Evolutionary conservation across 23 tunicate genomes (phyloP).

Genomic region (Halocynthia roretzi): DNA sequence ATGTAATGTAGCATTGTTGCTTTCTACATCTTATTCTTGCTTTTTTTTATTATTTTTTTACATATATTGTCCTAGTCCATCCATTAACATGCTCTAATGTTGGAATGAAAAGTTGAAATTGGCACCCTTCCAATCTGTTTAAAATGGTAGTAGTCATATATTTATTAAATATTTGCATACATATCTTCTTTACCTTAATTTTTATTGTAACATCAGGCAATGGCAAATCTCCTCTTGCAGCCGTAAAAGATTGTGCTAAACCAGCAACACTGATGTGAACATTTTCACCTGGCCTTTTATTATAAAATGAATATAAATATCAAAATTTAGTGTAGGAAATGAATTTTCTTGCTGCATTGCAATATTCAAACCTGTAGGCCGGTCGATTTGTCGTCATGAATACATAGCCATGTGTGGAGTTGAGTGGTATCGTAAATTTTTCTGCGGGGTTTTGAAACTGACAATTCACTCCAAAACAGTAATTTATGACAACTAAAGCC

Average conservation of each 20-base stretch:
- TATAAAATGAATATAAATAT: neutral
- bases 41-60: too few species aligned
- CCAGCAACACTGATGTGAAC: neutral
- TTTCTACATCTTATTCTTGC: too few species aligned
- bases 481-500: neutral
- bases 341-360: neutral
- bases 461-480: neutral
- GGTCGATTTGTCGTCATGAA: slow-evolving; percentile 55
- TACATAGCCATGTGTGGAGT: slow-evolving; percentile 31
- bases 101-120: too few species aligned
- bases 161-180: too few species aligned
- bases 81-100: too few species aligned
- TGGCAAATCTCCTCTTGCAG: too few species aligned
- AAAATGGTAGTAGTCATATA: too few species aligned
- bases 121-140: too few species aligned
- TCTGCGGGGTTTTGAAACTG: neutral
- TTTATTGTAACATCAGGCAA: too few species aligned
- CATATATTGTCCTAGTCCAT: too few species aligned
- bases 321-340: neutral
- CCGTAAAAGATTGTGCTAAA: neutral
- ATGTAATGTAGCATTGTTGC: too few species aligned
- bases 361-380: slow-evolving; percentile 34
- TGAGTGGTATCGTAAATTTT: neutral
- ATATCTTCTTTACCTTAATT: too few species aligned
- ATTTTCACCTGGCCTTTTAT: slow-evolving; percentile 9